Conservation (phyloP, 2,797 vertebrate species). For the Pelodytes ibericus region DNA sequence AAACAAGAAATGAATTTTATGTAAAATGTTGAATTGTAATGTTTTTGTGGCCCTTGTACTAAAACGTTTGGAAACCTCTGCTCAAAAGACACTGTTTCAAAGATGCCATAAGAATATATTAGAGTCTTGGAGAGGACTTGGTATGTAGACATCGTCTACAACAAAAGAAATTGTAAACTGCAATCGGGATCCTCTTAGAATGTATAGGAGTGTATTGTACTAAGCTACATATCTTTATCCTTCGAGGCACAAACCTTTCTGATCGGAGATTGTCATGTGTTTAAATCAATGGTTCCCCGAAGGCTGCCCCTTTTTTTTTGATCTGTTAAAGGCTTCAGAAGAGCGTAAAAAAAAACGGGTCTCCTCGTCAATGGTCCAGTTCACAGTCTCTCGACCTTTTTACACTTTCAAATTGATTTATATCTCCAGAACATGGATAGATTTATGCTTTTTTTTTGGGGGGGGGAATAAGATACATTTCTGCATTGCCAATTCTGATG, state of each 20-base stretch:
- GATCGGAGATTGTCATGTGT: constrained; percentile 30
- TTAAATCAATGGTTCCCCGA: constrained; percentile 53
- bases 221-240: constrained; percentile 41
- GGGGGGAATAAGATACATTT: constrained; percentile 53
- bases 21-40: too few species aligned
- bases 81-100: constrained; percentile 28
- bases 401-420: constrained; percentile 54
- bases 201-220: constrained; percentile 41
- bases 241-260: constrained; percentile 43
- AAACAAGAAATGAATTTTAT: too few species aligned
- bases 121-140: constrained; percentile 29
- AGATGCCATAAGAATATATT: constrained; percentile 37
- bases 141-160: constrained; percentile 45
- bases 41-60: too few species aligned
- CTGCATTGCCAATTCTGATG: constrained; percentile 49
- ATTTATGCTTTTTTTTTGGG: constrained; percentile 58
- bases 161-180: constrained; percentile 49
- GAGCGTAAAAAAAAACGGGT: constrained; percentile 39
- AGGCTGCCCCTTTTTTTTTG: constrained; percentile 35
- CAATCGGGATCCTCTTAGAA: constrained; percentile 37
- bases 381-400: constrained; percentile 47
- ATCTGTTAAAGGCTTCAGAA: constrained; percentile 45
- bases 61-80: too few species aligned
- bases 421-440: constrained; percentile 40
- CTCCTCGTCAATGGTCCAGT: constrained; percentile 38